Base-by-base conservation (phyloP, 2,113 vertebrate species). In the Geococcyx californianus region DNA sequence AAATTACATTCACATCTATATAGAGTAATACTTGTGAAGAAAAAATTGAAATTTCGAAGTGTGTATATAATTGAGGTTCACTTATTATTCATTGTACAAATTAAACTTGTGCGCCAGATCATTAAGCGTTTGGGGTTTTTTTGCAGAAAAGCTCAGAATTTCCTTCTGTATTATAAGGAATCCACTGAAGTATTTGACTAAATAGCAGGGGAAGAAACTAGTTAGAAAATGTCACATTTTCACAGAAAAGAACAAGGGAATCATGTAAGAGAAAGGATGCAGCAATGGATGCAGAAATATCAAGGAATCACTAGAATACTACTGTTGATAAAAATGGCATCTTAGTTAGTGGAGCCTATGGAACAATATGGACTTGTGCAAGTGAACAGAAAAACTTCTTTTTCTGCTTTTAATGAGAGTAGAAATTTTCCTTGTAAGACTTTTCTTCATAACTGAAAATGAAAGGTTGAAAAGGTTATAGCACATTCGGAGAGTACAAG, bases 31-130 rank as follows among this genome's bases (percentile, higher is more conserved):
- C 12, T 64, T 42, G n/a, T 26, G 45, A 87, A 75, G 68, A 72
- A 81, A 74, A 88, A 59, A 11, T 75, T 69, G 33, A 83, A 29
- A 44, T 89, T 93, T 74, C 47, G 63, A 86, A 80, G 34, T 20
- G 3, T 58, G 17, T 47, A 29, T 70, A 60, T 33, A 21, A n/a
- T 64, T 80, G 31, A 86, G 36, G 56, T 93, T 92, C 67, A 44
- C 38, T 80, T 92, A 47, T 31, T 76, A 44, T 86, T 95, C 89
- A 89, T 60, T 67, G 56, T 45, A 84, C 38, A 92, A 93, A 75
- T 93, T 84, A 26, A 7, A 28, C 16, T 84, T 86, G 45, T 3
- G 29, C 2, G 1, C 34, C 44, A 16, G 33, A 68, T 81, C 47
- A 81, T 77, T 93, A 72, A n/a, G 9, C n/a, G n/a, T 29, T 89